Evolutionary conservation across 2,888 invertebrate genomes (phyloP).

Genomic region (Notodonta dromedarius): DNA sequence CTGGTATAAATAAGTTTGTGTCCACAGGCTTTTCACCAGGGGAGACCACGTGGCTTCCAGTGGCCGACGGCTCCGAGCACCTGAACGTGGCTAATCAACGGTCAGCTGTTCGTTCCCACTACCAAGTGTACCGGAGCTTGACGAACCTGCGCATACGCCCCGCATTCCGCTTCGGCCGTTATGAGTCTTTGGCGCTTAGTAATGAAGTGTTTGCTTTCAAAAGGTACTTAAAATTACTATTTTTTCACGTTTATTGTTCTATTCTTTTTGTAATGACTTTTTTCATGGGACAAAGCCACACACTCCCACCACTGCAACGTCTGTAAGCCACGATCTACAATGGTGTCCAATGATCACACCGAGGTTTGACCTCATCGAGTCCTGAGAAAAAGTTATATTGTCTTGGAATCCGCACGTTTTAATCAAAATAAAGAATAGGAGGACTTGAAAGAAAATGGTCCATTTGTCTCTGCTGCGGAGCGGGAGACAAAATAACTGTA

Average conservation of each 20-base stretch:
- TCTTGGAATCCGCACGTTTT: too few relatives aligned
- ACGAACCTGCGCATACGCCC: constrained; percentile 80
- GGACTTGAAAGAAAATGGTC: too few relatives aligned
- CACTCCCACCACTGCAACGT: too few relatives aligned
- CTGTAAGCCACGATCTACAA: too few relatives aligned
- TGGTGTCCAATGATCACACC: too few relatives aligned
- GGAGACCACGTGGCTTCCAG: constrained; percentile 86
- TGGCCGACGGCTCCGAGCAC: constrained; percentile 83
- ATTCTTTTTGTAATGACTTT: too few relatives aligned
- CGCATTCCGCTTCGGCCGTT: constrained; percentile 79
- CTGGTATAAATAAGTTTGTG: not conserved
- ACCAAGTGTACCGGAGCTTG: constrained; percentile 79
- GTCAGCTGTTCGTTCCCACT: constrained; percentile 77
- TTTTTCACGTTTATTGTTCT: not conserved
- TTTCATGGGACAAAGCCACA: too few relatives aligned
- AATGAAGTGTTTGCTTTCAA: constrained; percentile 83
- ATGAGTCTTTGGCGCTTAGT: constrained; percentile 77
- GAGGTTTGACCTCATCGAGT: too few relatives aligned
- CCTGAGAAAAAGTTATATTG: too few relatives aligned
- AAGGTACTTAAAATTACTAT: constrained; percentile 57
- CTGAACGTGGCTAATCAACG: constrained; percentile 84
- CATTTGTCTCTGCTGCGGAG: too few relatives aligned
- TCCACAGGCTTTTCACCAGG: constrained; percentile 83
- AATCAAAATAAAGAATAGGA: too few relatives aligned
- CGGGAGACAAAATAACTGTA: too few relatives aligned